Base-by-base conservation (phyloP, 2,113 vertebrate species). In the Choloepus hoffmanni region DNA sequence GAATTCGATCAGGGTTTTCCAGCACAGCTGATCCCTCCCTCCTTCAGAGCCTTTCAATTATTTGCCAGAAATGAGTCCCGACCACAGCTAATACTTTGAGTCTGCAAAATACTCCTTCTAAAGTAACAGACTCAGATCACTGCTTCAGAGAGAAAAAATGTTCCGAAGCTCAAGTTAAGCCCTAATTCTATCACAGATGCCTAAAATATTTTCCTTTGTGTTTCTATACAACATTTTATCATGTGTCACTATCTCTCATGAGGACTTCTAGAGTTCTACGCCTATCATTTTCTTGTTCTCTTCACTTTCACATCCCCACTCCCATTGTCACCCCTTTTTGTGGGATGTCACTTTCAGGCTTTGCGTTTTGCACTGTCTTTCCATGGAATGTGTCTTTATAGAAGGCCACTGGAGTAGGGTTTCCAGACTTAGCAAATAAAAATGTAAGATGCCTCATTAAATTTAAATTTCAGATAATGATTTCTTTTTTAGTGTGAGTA, bases 191-290 rank as follows among this genome's bases (percentile, higher is more conserved):
- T 5, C 26, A 67, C 86, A 43, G 67, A 60, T 4, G 76, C 93
- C 43, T 0, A 95, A 87, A 96, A 94, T 82, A 87, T 50, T 73
- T 96, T 70, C 40, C 95, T 87, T 86, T 68, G 82, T 90, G 92
- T n/a, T 50, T 16, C 87, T 43, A 48, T 0, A 16, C 76, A 90
- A 16, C 76, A 90, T 60, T 81, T 96, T 62, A 48, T 87, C 92
- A 81, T 68, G 74, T 90, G 95, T 43, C 40, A 23, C 82, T 50
- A 40, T 0, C 21, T 50, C 50, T 19, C 70, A 10, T 36, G 36
- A 36, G 36, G 93, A 40, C 67, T 40, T 5, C 12, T 0, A 13
- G 16, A 9, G 48, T 48, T 4, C 2, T 19, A 15, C 21, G 2
- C 58, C 21, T 60, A 23, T 60, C 58, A 60, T 60, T 60, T 60